Base-by-base conservation (phyloP, 2,797 vertebrate species). In the Hozukius guyotensis region DNA sequence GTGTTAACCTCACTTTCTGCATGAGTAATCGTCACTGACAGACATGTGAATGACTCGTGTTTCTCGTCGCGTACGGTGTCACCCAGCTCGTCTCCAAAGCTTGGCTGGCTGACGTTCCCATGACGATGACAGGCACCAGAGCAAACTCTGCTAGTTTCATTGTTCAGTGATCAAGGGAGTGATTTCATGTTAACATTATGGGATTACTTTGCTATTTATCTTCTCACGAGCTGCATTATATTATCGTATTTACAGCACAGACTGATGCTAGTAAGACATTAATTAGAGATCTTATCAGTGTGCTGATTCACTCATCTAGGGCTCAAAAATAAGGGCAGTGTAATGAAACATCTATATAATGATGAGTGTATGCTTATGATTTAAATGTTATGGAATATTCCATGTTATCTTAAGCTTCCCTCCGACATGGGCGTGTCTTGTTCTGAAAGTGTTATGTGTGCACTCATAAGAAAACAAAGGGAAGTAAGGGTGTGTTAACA, bases 381-480 rank as follows among this genome's bases (percentile, higher is more conserved):
- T 0, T 56, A 52, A 80, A 75, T n/a, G 42, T 57, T 74, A 8
- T 72, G 73, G 72, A 87, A 82, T 85, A 79, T 89, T 82, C 61
- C 49, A 16, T 57, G 59, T 75, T 63, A 53, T 81, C 59, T 73
- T 77, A 84, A 79, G 60, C 66, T 78, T 76, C 32, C 27, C 25
- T 75, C 53, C n/a, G 69, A 36, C 36, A 22, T 49, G 78, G 90
- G 91, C 56, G 92, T 81, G 89, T 82, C 72, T 24, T 34, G 2
- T 56, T 53, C 27, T 67, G 13, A 68, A 18, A 46, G 29, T 31
- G 52, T 52, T 61, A 18, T 46, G 42, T 18, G 42, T 46, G 13
- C 3, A 66, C 9, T 56, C 57, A 6, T 61, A 13, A 79, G 38
- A 78, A 87, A 83, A 83, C 65, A 82, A 86, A 83, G 14, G 29